phyloP scores from a whole-genome alignment of 2,113 vertebrate genomes.

The Synodontis membranacea region DNA sequence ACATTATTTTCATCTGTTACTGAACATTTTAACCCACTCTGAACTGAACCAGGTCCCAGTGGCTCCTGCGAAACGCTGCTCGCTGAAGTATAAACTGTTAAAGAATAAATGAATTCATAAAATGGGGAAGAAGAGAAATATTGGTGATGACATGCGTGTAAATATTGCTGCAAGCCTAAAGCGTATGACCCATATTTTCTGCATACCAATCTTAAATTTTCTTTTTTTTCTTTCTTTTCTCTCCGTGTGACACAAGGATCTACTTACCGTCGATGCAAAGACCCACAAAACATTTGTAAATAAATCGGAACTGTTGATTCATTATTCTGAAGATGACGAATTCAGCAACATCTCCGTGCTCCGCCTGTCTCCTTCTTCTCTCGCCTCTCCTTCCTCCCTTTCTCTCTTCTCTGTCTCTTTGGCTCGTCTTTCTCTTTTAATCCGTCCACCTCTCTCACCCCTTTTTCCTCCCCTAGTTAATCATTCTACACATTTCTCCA shows the following conservation, averaged over 20 bases:
- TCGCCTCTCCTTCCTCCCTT: background rate
- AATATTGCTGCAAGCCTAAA: constrained; percentile 5
- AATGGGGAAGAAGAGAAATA: background rate
- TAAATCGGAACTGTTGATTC: background rate
- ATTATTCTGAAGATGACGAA: background rate
- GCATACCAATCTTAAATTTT: background rate
- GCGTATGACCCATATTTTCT: background rate
- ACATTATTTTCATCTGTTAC: background rate
- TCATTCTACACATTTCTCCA: background rate
- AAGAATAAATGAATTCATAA: constrained; percentile 17
- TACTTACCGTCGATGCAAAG: background rate
- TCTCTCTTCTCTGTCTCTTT: constrained; percentile 1
- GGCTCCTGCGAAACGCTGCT: background rate
- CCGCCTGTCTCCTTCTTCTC: background rate
- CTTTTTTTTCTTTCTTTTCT: background rate
- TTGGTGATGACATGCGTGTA: constrained; percentile 14
- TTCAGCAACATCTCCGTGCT: background rate
- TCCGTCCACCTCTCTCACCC: background rate
- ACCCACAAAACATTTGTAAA: background rate
- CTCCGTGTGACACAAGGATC: background rate
- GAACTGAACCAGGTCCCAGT: background rate
- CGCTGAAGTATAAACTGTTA: background rate
- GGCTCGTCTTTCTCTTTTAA: background rate
- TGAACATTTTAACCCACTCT: background rate
- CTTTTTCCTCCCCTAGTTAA: background rate